These are phyloP conservation scores for Fratercula arctica DNA, from an alignment of 2,797 vertebrate species.

Conservation along the genomic window DNA sequence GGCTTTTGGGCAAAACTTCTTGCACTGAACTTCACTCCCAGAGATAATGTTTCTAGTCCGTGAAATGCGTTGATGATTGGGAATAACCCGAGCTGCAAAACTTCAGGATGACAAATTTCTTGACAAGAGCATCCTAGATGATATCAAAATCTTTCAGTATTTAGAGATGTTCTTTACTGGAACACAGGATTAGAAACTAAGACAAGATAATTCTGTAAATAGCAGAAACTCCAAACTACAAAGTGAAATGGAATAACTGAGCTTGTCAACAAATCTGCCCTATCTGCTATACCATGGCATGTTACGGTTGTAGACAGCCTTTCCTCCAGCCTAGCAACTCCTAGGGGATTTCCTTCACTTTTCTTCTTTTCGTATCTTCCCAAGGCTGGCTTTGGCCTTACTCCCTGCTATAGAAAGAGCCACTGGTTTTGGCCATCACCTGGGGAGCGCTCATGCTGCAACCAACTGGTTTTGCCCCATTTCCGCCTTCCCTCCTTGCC, in stretches of 20 bases:
- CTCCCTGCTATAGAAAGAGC: no score
- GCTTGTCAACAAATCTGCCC: not conserved
- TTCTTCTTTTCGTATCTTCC: not conserved
- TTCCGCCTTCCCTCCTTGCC: not conserved
- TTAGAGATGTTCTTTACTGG: not conserved
- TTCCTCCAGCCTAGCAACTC: not conserved
- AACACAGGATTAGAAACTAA: not conserved
- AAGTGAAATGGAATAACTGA: not conserved
- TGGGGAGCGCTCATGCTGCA: fast-evolving
- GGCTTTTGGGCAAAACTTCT: not conserved
- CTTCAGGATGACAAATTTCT: not conserved
- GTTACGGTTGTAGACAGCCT: not conserved
- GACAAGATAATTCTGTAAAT: not conserved
- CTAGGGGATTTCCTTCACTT: fast-evolving
- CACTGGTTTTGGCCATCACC: fast-evolving
- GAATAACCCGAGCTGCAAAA: not conserved
- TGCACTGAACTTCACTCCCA: not conserved
- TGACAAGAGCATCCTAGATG: not conserved
- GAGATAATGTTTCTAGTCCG: not conserved
- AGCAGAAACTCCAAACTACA: not conserved
- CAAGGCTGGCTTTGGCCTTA: not conserved
- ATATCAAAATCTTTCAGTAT: not conserved
- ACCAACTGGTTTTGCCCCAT: fast-evolving
- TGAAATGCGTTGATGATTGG: not conserved
- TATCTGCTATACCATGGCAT: fast-evolving